A percentile compares a stretch with the other conserved stretches of the same genome.
phyloP scores from a whole-genome alignment of 2,888 invertebrate genomes.

The Tachina fera region DNA sequence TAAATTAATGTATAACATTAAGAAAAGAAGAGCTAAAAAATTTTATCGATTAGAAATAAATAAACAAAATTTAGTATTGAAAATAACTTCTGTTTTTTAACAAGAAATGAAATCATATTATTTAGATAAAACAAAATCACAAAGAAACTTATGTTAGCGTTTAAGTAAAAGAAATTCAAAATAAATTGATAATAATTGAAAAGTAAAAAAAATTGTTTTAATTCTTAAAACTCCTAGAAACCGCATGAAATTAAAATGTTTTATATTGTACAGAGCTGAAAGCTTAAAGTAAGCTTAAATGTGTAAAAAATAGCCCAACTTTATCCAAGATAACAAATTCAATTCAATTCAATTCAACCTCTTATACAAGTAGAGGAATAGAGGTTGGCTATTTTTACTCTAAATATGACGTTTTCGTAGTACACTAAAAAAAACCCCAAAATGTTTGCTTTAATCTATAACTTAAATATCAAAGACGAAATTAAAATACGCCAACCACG shows the following conservation, averaged over 20 bases:
- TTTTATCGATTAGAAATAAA: constrained; percentile 23
- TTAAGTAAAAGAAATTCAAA: constrained; percentile 25
- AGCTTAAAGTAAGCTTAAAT: too few relatives aligned
- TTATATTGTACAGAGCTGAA: background rate
- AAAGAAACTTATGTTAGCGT: constrained; percentile 40
- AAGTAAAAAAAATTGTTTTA: constrained; percentile 14
- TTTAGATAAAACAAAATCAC: constrained; percentile 1
- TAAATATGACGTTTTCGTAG: too few relatives aligned
- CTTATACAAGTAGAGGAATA: too few relatives aligned
- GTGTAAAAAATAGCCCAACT: too few relatives aligned
- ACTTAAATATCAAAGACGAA: too few relatives aligned
- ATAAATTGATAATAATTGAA: constrained; percentile 41
- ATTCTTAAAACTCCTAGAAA: background rate
- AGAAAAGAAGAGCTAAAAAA: constrained; percentile 11
- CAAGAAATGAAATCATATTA: background rate
- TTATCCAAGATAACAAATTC: too few relatives aligned
- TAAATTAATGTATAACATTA: background rate
- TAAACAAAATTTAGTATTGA: constrained; percentile 24
- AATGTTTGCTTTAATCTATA: too few relatives aligned
- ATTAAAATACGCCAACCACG: too few relatives aligned
- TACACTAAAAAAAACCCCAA: too few relatives aligned
- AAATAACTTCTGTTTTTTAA: background rate
- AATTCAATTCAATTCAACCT: too few relatives aligned
- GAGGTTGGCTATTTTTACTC: too few relatives aligned
- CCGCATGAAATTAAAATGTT: background rate